Evolutionary conservation across 2,797 vertebrate species (phyloP), one percentile per base, ranked within the genome.

Genomic region (Coranthus polyacanthus): DNA sequence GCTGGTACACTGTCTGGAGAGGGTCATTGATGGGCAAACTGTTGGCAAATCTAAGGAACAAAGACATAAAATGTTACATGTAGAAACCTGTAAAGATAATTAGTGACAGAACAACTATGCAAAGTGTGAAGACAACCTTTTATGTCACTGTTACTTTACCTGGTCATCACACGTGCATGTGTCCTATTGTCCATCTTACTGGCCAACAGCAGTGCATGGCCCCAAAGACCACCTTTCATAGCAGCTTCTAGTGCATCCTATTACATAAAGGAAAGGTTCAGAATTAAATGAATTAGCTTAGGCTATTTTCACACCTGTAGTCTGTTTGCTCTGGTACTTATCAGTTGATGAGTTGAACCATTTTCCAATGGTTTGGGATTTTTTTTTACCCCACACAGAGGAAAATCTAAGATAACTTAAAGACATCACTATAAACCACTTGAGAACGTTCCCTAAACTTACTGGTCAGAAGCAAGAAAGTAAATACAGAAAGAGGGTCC

Each of bases 111-210:
- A 34, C 36, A 37, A 50, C 9, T 2, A 62, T 22, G 0, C 0
- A 51, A 13, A 12, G 15, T 24, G n/a, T 29, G 8, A 21, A 47
- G 0, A 11, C 16, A 20, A 18, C 6, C 0, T n/a, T 58, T 57
- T 0, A 47, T 3, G 17, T 34, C 5, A n/a, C 9, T 26, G 39
- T 10, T 37, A 49, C 20, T 64, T 70, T 85, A 99, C 98, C 97
- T 97, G 59, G 97, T 99, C 98, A 99, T 99, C 55, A 99, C 97
- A 20, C 96, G 89, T 4, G 98, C 97, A 0, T 99, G 98, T 0
- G 97, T 99, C 78, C 98, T 92, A 89, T 91, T 98, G 91, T 99
- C 98, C 97, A 98, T 98, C 89, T 99, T 99, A 88, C 98, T 99
- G 59, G 98, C 97, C 39, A 99, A 91, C 0, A 99, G 84, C 68